phyloP scores from a whole-genome alignment of 1,140 invertebrate species.

The Aphaenogaster ashmeadi region DNA sequence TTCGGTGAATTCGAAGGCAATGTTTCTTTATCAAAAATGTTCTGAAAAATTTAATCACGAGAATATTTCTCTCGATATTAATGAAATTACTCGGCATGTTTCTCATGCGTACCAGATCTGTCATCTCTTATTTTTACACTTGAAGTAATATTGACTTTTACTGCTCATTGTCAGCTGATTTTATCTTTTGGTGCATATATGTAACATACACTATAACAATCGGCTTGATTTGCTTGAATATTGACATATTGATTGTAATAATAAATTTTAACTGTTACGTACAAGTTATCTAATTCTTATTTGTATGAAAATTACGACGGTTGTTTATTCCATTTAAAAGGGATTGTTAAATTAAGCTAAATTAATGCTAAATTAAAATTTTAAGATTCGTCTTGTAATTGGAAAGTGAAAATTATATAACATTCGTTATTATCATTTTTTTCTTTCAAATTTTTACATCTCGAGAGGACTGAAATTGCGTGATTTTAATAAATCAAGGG shows the following conservation, averaged over 20 bases:
- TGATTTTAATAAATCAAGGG: conserved; percentile 15
- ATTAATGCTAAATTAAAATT: conserved; percentile 7
- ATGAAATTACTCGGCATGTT: neutral
- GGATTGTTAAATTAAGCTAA: neutral
- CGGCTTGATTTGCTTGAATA: neutral
- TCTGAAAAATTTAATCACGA: neutral
- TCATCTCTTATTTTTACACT: conserved; percentile 5
- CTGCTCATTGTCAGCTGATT: neutral
- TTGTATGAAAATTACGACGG: neutral
- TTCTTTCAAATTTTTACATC: conserved; percentile 16
- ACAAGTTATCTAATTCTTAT: neutral
- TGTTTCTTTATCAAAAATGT: neutral
- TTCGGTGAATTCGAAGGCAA: neutral
- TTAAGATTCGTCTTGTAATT: neutral
- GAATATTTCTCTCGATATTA: neutral
- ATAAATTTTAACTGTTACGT: neutral
- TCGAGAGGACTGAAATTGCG: neutral
- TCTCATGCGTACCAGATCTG: neutral
- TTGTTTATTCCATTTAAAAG: neutral
- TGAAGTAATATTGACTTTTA: neutral
- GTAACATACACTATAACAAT: neutral
- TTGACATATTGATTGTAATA: neutral
- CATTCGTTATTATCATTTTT: conserved; percentile 23
- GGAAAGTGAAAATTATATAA: conserved; percentile 4
- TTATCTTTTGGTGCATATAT: neutral